Conservation (phyloP, 2,113 vertebrate species). For the Phyllopteryx taeniolatus region DNA sequence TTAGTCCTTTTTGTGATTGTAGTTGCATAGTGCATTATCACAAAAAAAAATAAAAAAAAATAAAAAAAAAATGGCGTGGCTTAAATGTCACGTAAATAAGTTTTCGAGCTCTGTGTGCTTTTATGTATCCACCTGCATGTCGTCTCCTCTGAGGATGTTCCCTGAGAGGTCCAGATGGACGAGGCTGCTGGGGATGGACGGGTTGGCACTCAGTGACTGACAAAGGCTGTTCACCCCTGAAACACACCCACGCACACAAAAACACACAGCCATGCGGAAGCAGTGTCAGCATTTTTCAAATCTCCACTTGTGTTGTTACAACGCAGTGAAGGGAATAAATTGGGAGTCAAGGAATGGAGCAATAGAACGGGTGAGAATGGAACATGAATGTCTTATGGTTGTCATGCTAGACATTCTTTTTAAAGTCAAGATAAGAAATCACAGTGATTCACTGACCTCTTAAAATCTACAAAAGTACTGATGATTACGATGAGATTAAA, state of each 20-base stretch:
- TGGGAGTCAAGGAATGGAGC: constrained; percentile 41
- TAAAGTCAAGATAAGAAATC: neutral
- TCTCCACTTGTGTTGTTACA: constrained; percentile 47
- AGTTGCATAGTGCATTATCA: neutral
- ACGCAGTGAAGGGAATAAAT: constrained; percentile 41
- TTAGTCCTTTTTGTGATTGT: neutral
- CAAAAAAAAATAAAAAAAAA: neutral
- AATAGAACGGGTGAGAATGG: constrained; percentile 20
- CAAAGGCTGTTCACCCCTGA: constrained; percentile 73
- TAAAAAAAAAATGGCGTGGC: neutral
- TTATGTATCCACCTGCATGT: constrained; percentile 63
- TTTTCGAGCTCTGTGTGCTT: neutral
- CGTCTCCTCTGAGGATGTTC: constrained; percentile 69
- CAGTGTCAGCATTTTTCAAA: constrained; percentile 32
- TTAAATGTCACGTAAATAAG: neutral
- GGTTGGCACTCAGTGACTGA: constrained; percentile 73
- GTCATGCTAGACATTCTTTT: neutral
- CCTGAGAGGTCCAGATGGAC: constrained; percentile 75
- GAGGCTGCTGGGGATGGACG: constrained; percentile 66
- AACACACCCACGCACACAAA: constrained; percentile 22
- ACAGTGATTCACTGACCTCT: neutral
- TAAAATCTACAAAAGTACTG: neutral
- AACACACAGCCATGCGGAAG: neutral
- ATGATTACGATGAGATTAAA: neutral
- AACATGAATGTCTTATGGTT: constrained; percentile 5